These are phyloP conservation scores for Notiomystis cincta DNA, from an alignment of 2,113 vertebrate species.

Conservation along the genomic window DNA sequence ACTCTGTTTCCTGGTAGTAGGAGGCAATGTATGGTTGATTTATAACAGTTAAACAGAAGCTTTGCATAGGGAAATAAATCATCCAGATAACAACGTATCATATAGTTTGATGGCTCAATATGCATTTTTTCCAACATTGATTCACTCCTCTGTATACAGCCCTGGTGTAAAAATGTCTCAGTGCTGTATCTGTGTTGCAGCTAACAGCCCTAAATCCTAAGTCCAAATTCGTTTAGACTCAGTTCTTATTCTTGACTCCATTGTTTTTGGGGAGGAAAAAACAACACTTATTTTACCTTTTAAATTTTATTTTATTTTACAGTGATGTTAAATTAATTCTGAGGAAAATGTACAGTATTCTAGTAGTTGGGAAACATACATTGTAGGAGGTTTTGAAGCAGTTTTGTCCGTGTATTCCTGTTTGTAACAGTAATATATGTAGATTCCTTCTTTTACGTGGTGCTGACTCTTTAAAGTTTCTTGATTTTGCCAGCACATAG, in stretches of 20 bases:
- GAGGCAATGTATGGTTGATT: not conserved
- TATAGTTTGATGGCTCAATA: not conserved
- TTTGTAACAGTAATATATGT: not conserved
- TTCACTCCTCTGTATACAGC: fast-evolving
- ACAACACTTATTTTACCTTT: not conserved
- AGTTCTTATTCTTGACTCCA: not conserved
- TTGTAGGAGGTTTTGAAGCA: not conserved
- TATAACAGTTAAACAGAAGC: not conserved
- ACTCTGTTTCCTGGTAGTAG: not conserved
- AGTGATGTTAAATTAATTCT: not conserved
- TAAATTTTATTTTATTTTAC: conserved; percentile 12
- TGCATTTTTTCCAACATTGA: not conserved
- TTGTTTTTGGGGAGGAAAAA: not conserved
- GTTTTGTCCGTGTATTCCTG: not conserved
- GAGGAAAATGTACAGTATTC: not conserved
- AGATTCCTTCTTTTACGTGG: not conserved
- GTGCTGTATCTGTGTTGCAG: not conserved
- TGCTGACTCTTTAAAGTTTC: not conserved
- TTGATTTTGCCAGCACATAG: fast-evolving
- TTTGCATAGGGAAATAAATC: not conserved
- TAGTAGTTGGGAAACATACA: not conserved
- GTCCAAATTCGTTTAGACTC: not conserved
- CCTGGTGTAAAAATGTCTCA: not conserved
- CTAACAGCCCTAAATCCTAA: not conserved
- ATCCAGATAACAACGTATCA: not conserved